A percentile compares a stretch with the other conserved stretches of the same genome.
phyloP scores from a whole-genome alignment of 2,888 invertebrate genomes.

The Rhaphigaster nebulosa region DNA sequence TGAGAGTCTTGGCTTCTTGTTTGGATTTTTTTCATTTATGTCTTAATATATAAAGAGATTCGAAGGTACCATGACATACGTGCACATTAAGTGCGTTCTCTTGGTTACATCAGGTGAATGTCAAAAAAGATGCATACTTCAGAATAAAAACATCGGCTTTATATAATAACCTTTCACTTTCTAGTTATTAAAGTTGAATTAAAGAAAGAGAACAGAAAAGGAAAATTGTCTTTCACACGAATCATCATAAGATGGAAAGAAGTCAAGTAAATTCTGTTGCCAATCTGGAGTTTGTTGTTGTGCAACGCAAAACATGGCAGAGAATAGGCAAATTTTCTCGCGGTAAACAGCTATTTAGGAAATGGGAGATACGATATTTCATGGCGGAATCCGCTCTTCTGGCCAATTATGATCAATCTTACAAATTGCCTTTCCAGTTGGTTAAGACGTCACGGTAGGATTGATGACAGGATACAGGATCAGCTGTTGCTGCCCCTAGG shows the following conservation, averaged over 20 bases:
- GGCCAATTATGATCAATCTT: slow-evolving; percentile 38
- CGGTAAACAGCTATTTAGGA: slow-evolving; percentile 14
- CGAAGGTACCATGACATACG: no score
- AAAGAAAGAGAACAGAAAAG: not conserved
- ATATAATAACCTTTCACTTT: not conserved
- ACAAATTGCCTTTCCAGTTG: slow-evolving; percentile 28
- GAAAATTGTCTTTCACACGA: not conserved
- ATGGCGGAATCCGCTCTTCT: not conserved
- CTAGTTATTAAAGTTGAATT: not conserved
- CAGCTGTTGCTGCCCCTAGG: not conserved
- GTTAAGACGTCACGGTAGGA: not conserved
- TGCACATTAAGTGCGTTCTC: no score
- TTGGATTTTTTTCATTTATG: no score
- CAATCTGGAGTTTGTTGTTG: not conserved
- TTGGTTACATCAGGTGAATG: no score
- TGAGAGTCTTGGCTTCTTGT: no score
- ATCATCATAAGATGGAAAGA: not conserved
- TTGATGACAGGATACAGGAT: not conserved
- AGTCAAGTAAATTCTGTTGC: not conserved
- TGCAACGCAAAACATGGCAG: not conserved
- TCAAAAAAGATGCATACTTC: no score
- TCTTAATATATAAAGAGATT: no score
- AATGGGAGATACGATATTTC: slow-evolving; percentile 5
- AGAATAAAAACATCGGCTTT: no score
- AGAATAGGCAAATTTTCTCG: slow-evolving; percentile 2